phyloP scores from a whole-genome alignment of 2,888 invertebrate genomes.

The Phengaris arion region DNA sequence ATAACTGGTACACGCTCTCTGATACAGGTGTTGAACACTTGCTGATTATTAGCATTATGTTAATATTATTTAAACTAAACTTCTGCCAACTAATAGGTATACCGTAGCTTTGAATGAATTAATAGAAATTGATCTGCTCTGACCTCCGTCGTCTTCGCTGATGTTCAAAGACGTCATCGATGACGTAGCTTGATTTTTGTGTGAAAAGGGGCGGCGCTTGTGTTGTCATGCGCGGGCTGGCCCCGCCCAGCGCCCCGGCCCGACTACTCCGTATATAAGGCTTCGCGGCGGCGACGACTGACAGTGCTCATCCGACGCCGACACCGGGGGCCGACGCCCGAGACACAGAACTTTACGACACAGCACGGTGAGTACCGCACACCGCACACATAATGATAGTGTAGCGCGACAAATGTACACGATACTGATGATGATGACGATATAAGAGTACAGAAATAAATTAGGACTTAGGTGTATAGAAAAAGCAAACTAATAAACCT shows the following conservation, averaged over 20 bases:
- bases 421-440: not conserved
- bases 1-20: no score
- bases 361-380: conserved; percentile 59
- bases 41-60: no score
- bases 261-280: conserved; percentile 59
- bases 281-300: conserved; percentile 38
- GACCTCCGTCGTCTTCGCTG: conserved; percentile 30
- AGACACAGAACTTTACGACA: conserved; percentile 59
- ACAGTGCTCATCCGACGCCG: conserved; percentile 44
- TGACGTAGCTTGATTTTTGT: conserved; percentile 49
- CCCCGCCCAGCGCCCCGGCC: conserved; percentile 59
- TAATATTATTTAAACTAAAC: not conserved
- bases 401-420: no score
- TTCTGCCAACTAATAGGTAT: not conserved
- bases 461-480: no score
- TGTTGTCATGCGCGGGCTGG: conserved; percentile 49
- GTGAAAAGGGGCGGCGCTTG: conserved; percentile 62
- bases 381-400: no score
- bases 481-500: no score
- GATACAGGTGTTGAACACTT: no score
- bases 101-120: not conserved
- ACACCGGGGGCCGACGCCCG: conserved; percentile 45
- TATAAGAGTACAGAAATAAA: not conserved
- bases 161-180: conserved; percentile 49
- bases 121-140: not conserved